Percentiles rank a stretch among this genome's conserved stretches.
Conservation (phyloP, 2,888 invertebrate genomes). For the Ophioninae sp. region DNA sequence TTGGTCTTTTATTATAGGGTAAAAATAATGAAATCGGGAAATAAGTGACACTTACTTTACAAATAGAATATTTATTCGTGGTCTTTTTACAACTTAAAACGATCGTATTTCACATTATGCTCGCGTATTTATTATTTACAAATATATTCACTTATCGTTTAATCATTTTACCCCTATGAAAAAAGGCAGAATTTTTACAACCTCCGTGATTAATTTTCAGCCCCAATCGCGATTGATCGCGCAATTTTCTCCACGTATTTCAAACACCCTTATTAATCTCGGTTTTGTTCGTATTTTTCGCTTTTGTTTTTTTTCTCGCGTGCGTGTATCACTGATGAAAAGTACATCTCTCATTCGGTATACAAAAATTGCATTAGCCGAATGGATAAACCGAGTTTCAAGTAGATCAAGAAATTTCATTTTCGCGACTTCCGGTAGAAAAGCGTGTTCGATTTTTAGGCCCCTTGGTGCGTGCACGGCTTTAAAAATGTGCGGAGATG, state of each 20-base stretch:
- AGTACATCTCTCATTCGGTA: neutral
- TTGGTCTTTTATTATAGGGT: no score
- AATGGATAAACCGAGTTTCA: neutral
- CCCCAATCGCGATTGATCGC: neutral
- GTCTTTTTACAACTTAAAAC: conserved; percentile 69
- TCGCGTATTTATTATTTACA: conserved; percentile 66
- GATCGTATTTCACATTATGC: conserved; percentile 55
- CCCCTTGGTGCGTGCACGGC: no score
- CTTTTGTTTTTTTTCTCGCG: neutral
- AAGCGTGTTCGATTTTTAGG: neutral
- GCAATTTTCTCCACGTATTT: neutral
- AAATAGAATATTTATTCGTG: conserved; percentile 68
- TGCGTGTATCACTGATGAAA: neutral
- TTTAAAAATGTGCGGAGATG: no score
- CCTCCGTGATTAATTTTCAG: neutral
- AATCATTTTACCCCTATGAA: conserved; percentile 15
- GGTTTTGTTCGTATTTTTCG: no score
- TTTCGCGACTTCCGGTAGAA: neutral
- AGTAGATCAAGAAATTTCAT: neutral
- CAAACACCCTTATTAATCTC: no score
- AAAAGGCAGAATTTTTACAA: conserved; percentile 6
- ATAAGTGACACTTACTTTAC: conserved; percentile 52
- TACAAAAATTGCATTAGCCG: neutral
- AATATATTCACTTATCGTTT: conserved; percentile 56
- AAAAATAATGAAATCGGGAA: no score